These are phyloP conservation scores for Apostichopus japonicus DNA, from an alignment of 35 echinoderm and acorn worm genomes.

Conservation along the genomic window DNA sequence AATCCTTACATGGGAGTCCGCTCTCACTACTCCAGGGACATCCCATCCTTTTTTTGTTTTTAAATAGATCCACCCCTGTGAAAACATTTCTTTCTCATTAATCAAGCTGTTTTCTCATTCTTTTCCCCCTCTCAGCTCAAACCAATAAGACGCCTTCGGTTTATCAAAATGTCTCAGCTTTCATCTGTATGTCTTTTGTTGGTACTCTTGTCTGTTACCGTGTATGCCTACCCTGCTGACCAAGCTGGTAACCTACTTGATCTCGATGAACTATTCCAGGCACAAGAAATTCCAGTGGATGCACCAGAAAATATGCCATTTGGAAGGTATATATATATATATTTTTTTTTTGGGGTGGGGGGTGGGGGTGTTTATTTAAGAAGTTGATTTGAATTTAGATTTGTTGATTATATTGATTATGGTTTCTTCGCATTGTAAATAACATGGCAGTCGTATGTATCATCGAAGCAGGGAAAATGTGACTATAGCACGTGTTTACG, in stretches of 20 bases:
- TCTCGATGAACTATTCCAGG: constrained; percentile 7
- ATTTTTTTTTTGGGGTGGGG: not conserved
- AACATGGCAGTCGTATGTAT: no score
- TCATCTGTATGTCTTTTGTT: constrained; percentile 24
- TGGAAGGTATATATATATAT: constrained; percentile 25
- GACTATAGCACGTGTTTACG: no score
- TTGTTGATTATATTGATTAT: no score
- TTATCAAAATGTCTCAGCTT: constrained; percentile 44
- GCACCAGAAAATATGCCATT: not conserved
- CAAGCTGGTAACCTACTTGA: not conserved
- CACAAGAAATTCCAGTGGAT: not conserved
- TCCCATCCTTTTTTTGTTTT: no score
- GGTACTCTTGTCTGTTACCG: constrained; percentile 24
- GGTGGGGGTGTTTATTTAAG: no score
- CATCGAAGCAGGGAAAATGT: no score
- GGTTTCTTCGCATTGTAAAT: no score
- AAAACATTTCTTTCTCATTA: no score
- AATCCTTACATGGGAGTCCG: no score
- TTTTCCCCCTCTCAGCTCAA: not conserved
- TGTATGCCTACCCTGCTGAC: constrained; percentile 40
- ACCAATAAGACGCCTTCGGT: not conserved
- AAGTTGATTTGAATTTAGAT: no score
- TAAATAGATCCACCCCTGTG: no score
- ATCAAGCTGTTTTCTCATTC: not conserved
- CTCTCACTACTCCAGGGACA: no score